Percentiles rank a stretch among this genome's conserved stretches.
phyloP scores from a whole-genome alignment of 2,888 invertebrate genomes.

The Andrena camellia region DNA sequence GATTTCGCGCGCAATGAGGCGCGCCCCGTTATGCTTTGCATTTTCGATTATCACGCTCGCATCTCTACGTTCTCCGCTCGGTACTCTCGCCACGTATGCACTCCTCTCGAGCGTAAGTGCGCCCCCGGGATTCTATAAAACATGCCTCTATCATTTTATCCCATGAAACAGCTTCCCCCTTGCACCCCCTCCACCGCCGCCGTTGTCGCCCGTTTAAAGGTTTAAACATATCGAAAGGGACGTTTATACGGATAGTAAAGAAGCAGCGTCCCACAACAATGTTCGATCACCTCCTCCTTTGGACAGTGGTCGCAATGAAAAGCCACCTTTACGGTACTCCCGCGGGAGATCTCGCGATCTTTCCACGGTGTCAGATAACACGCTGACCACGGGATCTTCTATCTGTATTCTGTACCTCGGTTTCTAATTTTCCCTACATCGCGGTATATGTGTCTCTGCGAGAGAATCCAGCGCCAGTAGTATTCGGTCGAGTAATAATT shows the following conservation, averaged over 20 bases:
- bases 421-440: constrained; percentile 12
- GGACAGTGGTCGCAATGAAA: neutral
- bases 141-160: constrained; percentile 33
- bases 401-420: neutral
- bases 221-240: neutral
- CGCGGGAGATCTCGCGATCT: constrained; percentile 7
- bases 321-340: neutral
- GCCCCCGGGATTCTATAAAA: constrained; percentile 12
- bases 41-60: constrained; percentile 52
- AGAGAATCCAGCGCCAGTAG: neutral
- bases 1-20: constrained; percentile 53
- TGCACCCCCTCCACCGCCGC: no score
- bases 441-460: neutral
- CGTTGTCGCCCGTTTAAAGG: neutral
- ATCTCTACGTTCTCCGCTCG: constrained; percentile 27
- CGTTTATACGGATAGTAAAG: neutral
- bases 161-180: neutral
- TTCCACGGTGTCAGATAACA: constrained; percentile 9
- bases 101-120: neutral
- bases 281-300: constrained; percentile 5
- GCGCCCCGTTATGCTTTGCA: constrained; percentile 44
- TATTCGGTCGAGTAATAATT: neutral
- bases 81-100: constrained; percentile 9
- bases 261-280: neutral
- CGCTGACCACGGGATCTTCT: constrained; percentile 3